These are phyloP conservation scores for Drosophila antonietae DNA, from an alignment of 2,888 invertebrate species.

Conservation along the genomic window DNA sequence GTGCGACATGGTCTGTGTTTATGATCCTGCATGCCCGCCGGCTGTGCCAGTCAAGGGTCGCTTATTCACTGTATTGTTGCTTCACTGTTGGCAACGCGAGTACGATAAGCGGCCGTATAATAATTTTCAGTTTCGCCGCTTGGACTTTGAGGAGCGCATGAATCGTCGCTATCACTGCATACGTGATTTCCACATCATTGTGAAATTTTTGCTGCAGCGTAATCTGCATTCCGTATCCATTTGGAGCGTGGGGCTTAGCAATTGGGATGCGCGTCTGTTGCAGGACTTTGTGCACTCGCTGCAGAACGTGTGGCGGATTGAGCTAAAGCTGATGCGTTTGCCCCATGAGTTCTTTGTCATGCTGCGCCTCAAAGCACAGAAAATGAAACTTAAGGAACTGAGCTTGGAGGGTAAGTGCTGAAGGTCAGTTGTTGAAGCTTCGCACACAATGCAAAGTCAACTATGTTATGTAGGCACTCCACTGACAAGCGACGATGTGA, in stretches of 20 bases:
- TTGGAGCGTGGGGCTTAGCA: constrained; percentile 47
- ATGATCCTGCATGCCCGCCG: constrained; percentile 17
- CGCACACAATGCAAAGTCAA: background rate
- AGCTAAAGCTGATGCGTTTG: constrained; percentile 68
- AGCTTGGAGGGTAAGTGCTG: constrained; percentile 67
- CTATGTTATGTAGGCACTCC: constrained; percentile 54
- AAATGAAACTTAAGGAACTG: constrained; percentile 61
- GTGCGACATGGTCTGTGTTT: constrained; percentile 63
- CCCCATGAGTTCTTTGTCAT: constrained; percentile 68
- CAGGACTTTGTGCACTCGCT: constrained; percentile 62
- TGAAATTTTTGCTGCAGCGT: constrained; percentile 67
- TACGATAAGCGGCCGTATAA: constrained; percentile 80
- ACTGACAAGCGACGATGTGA: constrained; percentile 46
- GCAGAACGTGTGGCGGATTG: constrained; percentile 23
- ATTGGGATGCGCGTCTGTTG: constrained; percentile 42
- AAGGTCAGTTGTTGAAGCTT: background rate
- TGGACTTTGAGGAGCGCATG: constrained; percentile 76
- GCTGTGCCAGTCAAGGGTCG: constrained; percentile 16
- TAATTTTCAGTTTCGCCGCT: constrained; percentile 72
- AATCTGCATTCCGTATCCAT: constrained; percentile 48
- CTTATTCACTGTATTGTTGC: constrained; percentile 59
- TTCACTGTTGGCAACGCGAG: constrained; percentile 83
- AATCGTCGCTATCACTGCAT: constrained; percentile 60
- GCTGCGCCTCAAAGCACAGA: constrained; percentile 52
- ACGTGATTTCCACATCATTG: constrained; percentile 72